Evolutionary conservation across 2,113 vertebrate species (phyloP).

Genomic region (Nesospiza acunhae): DNA sequence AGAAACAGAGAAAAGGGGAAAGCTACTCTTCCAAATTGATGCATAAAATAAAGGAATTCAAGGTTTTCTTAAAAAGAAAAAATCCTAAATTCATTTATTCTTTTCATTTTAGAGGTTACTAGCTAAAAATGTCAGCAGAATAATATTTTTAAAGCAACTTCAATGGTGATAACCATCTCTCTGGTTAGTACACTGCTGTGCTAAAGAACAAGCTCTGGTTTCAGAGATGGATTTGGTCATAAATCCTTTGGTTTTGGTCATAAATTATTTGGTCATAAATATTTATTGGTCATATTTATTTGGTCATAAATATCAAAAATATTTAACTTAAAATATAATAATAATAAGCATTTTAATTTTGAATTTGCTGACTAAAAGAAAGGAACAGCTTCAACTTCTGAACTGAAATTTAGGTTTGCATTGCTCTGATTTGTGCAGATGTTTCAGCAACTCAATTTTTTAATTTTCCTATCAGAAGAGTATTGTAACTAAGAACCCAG

Average conservation of each 20-base stretch:
- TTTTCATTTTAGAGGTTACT: background rate
- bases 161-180: background rate
- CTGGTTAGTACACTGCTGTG: background rate
- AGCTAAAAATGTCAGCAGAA: background rate
- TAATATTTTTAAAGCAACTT: background rate
- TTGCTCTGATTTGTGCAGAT: background rate
- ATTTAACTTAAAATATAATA: background rate
- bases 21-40: background rate
- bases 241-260: background rate
- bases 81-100: background rate
- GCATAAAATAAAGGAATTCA: background rate
- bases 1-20: background rate
- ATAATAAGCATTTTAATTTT: background rate
- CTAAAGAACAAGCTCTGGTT: background rate
- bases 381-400: background rate
- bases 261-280: background rate
- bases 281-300: too few species aligned
- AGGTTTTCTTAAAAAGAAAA: background rate
- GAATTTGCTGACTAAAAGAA: background rate
- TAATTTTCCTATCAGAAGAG: background rate
- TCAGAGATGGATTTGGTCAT: background rate
- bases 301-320: background rate
- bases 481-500: background rate
- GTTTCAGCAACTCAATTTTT: background rate
- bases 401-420: background rate